Conservation (phyloP, 1,140 invertebrate species). For the Drosophila nebulosa region DNA sequence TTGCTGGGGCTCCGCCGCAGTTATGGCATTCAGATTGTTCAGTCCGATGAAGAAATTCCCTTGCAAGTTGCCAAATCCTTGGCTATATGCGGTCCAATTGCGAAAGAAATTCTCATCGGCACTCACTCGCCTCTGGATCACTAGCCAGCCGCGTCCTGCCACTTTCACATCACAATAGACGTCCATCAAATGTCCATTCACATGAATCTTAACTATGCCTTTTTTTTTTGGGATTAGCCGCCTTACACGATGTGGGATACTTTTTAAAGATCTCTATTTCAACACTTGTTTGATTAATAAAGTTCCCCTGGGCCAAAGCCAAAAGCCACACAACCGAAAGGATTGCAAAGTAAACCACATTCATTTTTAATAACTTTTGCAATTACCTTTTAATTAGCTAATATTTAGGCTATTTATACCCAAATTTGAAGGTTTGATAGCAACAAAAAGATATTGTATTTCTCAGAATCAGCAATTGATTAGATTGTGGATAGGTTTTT, state of each 20-base stretch:
- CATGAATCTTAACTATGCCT: constrained; percentile 23
- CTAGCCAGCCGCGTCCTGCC: constrained; percentile 19
- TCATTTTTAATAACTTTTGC: neutral
- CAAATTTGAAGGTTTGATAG: neutral
- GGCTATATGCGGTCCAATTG: constrained; percentile 25
- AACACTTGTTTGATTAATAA: neutral
- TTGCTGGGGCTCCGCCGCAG: neutral
- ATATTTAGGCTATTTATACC: neutral
- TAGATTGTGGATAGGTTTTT: no score
- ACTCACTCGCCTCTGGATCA: constrained; percentile 37
- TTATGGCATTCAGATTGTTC: constrained; percentile 14
- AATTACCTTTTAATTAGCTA: neutral
- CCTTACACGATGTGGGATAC: constrained; percentile 18
- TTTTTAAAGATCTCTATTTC: neutral
- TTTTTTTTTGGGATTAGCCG: constrained; percentile 37
- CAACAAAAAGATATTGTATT: neutral
- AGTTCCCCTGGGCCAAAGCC: neutral
- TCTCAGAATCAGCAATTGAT: no score
- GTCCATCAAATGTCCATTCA: constrained; percentile 16
- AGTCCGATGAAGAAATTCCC: constrained; percentile 32
- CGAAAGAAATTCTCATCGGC: constrained; percentile 30
- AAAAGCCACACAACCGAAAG: neutral
- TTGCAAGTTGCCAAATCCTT: constrained; percentile 29
- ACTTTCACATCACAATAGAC: constrained; percentile 32
- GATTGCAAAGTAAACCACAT: neutral